Base-by-base conservation (phyloP, 2,888 invertebrate species). In the Agrotis puta region DNA sequence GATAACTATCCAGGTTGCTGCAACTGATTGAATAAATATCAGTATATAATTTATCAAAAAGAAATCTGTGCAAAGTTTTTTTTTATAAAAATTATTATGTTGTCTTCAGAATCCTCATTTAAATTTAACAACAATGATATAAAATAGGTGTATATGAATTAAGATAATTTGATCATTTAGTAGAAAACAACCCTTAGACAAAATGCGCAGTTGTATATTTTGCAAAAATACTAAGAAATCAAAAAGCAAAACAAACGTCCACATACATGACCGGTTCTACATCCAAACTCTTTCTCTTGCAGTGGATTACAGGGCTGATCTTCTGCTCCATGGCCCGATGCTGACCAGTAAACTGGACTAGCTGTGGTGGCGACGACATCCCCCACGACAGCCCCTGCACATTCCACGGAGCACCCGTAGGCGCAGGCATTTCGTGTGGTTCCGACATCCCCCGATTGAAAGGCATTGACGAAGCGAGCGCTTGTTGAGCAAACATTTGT, bases 361-460 rank as follows among this genome's bases (percentile, higher is more conserved):
- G 78, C 33, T 92, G 90, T 3, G 95, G 95, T 1, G 95, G 94
- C 16, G 94, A 90, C 2, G 90, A 88, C 84, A 94, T 88, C 16
- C 96, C 95, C 97, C 97, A 97, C 0, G 97, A 90, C 81, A 97
- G 88, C 14, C 94, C 93, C 71, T 97, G 95, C 7, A 96, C 91
- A 81, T 96, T 96, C 97, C 97, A 97, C 0, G 96, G 96, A 2
- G 89, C 76, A n/a, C 93, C 93, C 6, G 95, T 90, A 14, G 96
- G 96, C 20, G 86, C 91, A 6, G 95, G 95, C 94, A 96, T 94
- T 16, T 81, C 84, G 74, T 94, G 94, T 0, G 92, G 87, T 62
- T 90, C 92, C 39, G 89, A 84, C 39, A 89, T 81, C 13, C 76
- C 87, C 39, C 89, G 89, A 70, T 88, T 87, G 73, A 85, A 91